Conservation (phyloP, 2,113 vertebrate genomes). For the Acanthisitta chloris region DNA sequence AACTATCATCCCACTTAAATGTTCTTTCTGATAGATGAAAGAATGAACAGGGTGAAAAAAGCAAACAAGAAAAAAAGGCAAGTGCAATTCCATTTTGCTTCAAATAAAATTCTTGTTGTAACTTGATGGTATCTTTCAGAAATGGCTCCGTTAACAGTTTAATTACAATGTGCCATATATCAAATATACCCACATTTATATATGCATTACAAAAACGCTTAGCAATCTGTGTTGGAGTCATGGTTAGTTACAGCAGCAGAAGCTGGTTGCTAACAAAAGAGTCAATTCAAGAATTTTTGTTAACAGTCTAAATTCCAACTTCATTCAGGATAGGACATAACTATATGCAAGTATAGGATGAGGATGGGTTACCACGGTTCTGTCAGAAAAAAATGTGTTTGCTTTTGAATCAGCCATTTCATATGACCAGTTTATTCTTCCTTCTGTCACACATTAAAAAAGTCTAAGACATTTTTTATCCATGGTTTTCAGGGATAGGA, state of each 20-base stretch:
- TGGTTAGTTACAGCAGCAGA: neutral
- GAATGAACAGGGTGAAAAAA: neutral
- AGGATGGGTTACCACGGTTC: neutral
- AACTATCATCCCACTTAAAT: neutral
- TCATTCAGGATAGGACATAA: neutral
- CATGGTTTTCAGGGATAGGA: neutral
- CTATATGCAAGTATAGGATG: neutral
- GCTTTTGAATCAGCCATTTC: neutral
- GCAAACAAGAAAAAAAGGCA: neutral
- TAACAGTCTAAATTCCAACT: neutral
- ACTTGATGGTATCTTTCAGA: neutral
- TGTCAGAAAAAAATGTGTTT: neutral
- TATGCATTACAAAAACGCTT: neutral
- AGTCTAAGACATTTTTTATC: neutral
- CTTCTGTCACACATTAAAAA: neutral
- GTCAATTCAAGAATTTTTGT: neutral
- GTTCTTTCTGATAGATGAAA: neutral
- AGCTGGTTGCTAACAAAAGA: neutral
- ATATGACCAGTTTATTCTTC: neutral
- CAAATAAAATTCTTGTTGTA: neutral
- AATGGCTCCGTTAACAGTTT: neutral
- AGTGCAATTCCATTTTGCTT: neutral
- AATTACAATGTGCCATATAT: neutral
- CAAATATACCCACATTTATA: neutral
- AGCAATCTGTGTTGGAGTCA: neutral